These are phyloP conservation scores for Muscidifurax raptorellus DNA, from an alignment of 1,140 invertebrate species.

Conservation along the genomic window DNA sequence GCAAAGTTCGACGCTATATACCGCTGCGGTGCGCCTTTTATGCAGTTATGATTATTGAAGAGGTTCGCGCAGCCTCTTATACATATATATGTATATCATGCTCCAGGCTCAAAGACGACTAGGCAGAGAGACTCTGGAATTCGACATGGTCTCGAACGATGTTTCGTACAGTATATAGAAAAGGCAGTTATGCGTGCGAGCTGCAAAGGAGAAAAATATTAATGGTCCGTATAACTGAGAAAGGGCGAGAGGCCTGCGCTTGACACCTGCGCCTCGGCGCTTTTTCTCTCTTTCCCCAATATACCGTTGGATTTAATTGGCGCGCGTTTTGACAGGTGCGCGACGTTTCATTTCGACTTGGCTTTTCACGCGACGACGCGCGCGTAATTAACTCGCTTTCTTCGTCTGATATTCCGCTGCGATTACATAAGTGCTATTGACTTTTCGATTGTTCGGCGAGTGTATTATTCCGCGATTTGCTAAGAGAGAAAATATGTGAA, in stretches of 20 bases:
- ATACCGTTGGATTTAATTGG: conserved; percentile 40
- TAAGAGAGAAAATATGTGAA: too few species aligned
- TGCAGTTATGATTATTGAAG: conserved; percentile 39
- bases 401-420: neutral
- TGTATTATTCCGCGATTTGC: too few species aligned
- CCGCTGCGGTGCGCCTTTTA: neutral
- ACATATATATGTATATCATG: neutral
- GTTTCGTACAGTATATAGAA: neutral
- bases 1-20: neutral
- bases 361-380: neutral
- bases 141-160: neutral
- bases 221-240: conserved; percentile 32
- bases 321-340: neutral
- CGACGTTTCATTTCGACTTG: conserved; percentile 9
- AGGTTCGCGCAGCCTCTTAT: neutral
- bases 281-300: conserved; percentile 19
- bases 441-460: too few species aligned
- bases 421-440: too few species aligned
- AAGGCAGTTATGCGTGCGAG: neutral
- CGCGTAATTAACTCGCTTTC: neutral
- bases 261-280: conserved; percentile 16
- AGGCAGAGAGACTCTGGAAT: neutral
- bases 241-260: conserved; percentile 16
- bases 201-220: neutral
- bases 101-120: neutral